Evolutionary conservation across 2,888 invertebrate species (phyloP).

Genomic region (Leptura quadrifasciata): DNA sequence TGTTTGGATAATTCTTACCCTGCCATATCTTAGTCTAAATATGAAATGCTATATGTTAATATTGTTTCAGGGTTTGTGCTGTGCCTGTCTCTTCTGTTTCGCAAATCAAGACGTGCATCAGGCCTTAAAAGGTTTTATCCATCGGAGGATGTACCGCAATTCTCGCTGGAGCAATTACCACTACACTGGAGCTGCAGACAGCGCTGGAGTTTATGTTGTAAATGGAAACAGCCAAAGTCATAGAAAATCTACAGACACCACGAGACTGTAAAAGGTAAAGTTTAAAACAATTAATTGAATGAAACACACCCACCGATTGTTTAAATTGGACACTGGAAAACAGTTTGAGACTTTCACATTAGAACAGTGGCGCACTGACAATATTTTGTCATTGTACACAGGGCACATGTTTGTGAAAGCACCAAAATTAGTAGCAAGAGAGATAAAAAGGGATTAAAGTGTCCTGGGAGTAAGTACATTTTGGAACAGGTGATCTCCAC

Average conservation of each 20-base stretch:
- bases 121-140: conserved; percentile 74
- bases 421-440: too few relatives aligned
- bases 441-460: too few relatives aligned
- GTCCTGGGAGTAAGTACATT: too few relatives aligned
- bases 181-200: conserved; percentile 67
- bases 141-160: conserved; percentile 69
- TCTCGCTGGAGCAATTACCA: conserved; percentile 66
- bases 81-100: conserved; percentile 84
- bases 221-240: conserved; percentile 68
- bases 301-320: background rate
- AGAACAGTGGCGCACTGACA: too few relatives aligned
- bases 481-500: too few relatives aligned
- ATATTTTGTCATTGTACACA: too few relatives aligned
- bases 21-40: background rate
- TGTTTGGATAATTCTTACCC: too few relatives aligned
- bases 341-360: background rate
- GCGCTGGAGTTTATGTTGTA: conserved; percentile 68
- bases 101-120: conserved; percentile 84
- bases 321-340: background rate
- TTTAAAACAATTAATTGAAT: conserved; percentile 5
- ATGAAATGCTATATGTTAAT: background rate
- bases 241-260: conserved; percentile 55
- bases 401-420: too few relatives aligned
- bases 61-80: conserved; percentile 79
- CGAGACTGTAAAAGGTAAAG: conserved; percentile 46